Evolutionary conservation across 2,797 vertebrate species (phyloP).

Genomic region (Basileuterus tristriatus): DNA sequence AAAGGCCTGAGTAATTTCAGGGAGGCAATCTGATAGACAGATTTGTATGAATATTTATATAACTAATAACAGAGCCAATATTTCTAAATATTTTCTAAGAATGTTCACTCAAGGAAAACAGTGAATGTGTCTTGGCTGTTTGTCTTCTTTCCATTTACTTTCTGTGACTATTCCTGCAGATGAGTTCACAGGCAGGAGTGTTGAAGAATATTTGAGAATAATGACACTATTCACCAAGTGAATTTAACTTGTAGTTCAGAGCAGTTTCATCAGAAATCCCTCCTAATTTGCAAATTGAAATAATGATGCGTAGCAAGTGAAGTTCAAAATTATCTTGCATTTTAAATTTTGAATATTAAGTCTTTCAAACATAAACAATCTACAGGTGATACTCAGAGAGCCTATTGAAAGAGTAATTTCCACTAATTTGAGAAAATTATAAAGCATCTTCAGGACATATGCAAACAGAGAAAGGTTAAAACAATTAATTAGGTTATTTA

Average conservation of each 20-base stretch:
- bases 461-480: constrained; percentile 56
- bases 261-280: background rate
- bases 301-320: background rate
- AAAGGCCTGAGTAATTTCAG: constrained; percentile 55
- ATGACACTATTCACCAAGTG: constrained; percentile 1
- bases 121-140: constrained; percentile 45
- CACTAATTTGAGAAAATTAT: constrained; percentile 24
- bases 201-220: constrained; percentile 25
- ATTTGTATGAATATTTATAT: constrained; percentile 64
- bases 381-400: constrained; percentile 38
- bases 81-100: constrained; percentile 69
- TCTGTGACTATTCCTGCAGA: constrained; percentile 21
- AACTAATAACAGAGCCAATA: constrained; percentile 64
- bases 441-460: constrained; percentile 9
- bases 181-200: constrained; percentile 24
- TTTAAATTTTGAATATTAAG: background rate
- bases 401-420: background rate
- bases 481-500: constrained; percentile 62
- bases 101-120: constrained; percentile 57
- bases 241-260: background rate
- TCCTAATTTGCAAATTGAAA: constrained; percentile 10
- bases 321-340: background rate
- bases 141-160: constrained; percentile 58
- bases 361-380: background rate
- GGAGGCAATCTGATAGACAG: constrained; percentile 46